These are phyloP conservation scores for Hyles vespertilio DNA, from an alignment of 1,140 invertebrate species.

Conservation along the genomic window DNA sequence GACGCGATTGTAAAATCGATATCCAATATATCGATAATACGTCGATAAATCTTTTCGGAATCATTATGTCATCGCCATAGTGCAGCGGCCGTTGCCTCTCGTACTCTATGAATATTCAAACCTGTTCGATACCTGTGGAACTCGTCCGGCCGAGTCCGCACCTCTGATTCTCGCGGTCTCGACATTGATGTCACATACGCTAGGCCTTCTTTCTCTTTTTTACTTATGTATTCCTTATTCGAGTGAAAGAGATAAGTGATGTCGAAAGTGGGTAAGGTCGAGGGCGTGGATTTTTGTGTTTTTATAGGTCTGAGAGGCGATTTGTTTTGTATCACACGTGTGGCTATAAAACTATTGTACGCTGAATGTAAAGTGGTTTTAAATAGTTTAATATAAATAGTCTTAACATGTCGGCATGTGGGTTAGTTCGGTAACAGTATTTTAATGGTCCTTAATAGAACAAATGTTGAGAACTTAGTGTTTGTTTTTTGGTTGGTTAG, in stretches of 20 bases:
- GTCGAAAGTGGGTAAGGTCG: too few relatives aligned
- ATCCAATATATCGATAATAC: slow-evolving; percentile 11
- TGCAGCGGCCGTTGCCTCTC: slow-evolving; percentile 45
- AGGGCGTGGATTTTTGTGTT: too few relatives aligned
- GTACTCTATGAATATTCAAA: slow-evolving; percentile 62
- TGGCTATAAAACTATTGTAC: slow-evolving; percentile 4
- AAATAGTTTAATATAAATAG: neutral
- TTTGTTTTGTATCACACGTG: slow-evolving; percentile 7
- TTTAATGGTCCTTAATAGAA: neutral
- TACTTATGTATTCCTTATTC: too few relatives aligned
- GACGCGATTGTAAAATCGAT: slow-evolving; percentile 19
- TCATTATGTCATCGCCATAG: slow-evolving; percentile 62
- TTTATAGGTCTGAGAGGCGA: neutral
- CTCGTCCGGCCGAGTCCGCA: slow-evolving; percentile 4
- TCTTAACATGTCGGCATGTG: slow-evolving; percentile 1
- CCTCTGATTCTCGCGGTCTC: slow-evolving; percentile 8
- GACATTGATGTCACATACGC: slow-evolving; percentile 10
- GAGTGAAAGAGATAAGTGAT: too few relatives aligned
- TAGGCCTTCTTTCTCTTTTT: neutral
- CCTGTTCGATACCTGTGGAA: slow-evolving; percentile 37
- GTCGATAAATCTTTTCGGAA: slow-evolving; percentile 45
- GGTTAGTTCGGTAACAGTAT: neutral
- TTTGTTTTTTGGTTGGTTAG: too few relatives aligned
- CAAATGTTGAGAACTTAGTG: too few relatives aligned
- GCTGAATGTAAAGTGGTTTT: slow-evolving; percentile 4